Conservation (phyloP, 2,113 vertebrate genomes). For the Martes martes region DNA sequence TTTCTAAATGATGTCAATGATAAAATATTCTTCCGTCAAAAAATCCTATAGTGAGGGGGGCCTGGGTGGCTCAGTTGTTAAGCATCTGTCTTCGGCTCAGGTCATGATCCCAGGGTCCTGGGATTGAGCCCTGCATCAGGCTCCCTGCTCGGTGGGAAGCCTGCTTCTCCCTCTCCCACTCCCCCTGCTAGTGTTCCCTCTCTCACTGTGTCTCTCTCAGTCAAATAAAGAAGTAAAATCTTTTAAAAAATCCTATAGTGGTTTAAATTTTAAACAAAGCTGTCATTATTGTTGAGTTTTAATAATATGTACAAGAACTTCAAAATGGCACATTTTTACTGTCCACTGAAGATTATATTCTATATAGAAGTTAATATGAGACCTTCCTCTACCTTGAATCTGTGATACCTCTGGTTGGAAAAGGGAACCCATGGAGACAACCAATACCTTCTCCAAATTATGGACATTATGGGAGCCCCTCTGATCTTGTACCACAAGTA, state of each 20-base stretch:
- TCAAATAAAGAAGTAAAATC: too few relatives aligned
- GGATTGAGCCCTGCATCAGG: too few relatives aligned
- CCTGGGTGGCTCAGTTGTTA: too few relatives aligned
- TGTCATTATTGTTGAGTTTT: background rate
- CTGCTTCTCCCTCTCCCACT: too few relatives aligned
- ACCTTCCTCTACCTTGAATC: background rate
- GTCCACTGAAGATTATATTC: background rate
- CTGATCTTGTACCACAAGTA: background rate
- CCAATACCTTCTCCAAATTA: background rate
- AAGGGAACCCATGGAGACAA: background rate
- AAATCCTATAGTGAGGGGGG: background rate
- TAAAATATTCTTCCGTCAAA: background rate
- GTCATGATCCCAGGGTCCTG: too few relatives aligned
- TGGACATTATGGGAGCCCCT: background rate
- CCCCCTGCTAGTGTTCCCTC: too few relatives aligned
- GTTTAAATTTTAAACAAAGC: background rate
- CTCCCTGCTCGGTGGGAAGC: too few relatives aligned
- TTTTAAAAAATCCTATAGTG: background rate
- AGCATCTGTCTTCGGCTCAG: too few relatives aligned
- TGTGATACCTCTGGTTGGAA: background rate
- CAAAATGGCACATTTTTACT: background rate
- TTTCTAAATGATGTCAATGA: background rate
- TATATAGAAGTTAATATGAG: background rate
- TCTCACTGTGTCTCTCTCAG: too few relatives aligned
- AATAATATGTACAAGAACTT: background rate